phyloP scores from a whole-genome alignment of 2,113 vertebrate genomes.

The Eurystomus gularis region DNA sequence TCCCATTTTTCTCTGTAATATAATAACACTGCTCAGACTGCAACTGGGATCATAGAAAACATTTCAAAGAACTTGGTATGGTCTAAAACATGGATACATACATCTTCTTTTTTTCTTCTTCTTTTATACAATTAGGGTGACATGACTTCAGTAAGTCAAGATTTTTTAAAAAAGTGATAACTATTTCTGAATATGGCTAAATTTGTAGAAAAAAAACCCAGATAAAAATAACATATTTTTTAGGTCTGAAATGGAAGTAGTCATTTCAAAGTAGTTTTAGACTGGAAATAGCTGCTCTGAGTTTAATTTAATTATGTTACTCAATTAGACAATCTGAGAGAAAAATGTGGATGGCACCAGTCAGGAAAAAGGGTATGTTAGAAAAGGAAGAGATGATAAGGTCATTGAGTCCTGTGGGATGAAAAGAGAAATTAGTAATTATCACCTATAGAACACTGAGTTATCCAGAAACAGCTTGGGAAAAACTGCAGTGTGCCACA shows the following conservation, averaged over 20 bases:
- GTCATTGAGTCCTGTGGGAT: not conserved
- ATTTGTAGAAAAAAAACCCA: not conserved
- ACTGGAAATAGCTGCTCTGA: not conserved
- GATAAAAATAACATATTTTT: not conserved
- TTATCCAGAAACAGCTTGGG: not conserved
- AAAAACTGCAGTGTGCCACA: not conserved
- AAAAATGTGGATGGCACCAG: not conserved
- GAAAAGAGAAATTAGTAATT: conserved; percentile 23
- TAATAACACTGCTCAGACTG: not conserved
- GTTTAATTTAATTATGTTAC: conserved; percentile 28
- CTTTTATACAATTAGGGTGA: not conserved
- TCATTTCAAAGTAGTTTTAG: not conserved
- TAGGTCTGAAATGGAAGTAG: not conserved
- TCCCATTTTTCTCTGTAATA: not conserved
- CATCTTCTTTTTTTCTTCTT: not conserved
- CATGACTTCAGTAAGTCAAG: not conserved
- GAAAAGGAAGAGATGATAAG: not conserved
- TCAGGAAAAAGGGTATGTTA: not conserved
- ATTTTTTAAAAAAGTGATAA: not conserved
- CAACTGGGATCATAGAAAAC: not conserved
- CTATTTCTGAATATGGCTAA: not conserved
- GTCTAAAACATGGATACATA: not conserved
- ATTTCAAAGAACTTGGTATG: not conserved
- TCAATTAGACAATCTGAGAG: not conserved
- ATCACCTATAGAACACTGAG: conserved; percentile 17